Percentiles rank a stretch among this genome's conserved stretches.
Conservation (phyloP, 2,113 vertebrate species). For the Chionodraco myersi region DNA sequence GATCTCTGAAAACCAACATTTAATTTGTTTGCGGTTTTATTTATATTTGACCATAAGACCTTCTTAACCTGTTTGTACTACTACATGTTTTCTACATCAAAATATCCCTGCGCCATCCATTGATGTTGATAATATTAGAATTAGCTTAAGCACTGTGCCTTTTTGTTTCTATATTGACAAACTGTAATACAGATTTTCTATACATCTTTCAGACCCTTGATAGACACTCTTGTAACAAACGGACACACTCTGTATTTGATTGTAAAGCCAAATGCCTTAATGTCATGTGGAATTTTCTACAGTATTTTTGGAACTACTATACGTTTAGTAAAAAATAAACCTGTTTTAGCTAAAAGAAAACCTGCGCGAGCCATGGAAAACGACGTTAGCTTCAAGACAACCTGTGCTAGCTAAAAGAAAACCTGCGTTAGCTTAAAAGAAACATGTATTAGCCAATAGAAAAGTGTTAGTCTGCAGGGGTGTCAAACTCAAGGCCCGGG, state of each 20-base stretch:
- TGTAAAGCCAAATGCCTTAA: not conserved
- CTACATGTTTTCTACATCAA: not conserved
- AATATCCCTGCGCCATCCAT: too few relatives aligned
- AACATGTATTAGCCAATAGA: not conserved
- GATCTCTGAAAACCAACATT: not conserved
- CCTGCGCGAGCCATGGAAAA: too few relatives aligned
- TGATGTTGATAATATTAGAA: not conserved
- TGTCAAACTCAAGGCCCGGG: too few relatives aligned
- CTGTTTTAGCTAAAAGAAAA: not conserved
- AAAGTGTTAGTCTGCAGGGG: not conserved
- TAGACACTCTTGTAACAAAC: not conserved
- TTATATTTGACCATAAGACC: not conserved
- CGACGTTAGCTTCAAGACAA: too few relatives aligned
- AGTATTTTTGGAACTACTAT: not conserved
- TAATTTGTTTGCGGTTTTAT: not conserved
- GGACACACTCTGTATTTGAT: not conserved
- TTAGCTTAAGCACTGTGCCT: not conserved
- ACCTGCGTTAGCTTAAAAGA: not conserved
- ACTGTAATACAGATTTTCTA: not conserved
- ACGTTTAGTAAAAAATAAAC: not conserved
- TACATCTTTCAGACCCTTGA: not conserved
- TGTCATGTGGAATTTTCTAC: not conserved
- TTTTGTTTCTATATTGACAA: conserved; percentile 1
- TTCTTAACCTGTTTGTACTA: not conserved
- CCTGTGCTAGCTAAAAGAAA: not conserved